Evolutionary conservation across 2,888 invertebrate genomes (phyloP).

Genomic region (Leptodirus hochenwartii): DNA sequence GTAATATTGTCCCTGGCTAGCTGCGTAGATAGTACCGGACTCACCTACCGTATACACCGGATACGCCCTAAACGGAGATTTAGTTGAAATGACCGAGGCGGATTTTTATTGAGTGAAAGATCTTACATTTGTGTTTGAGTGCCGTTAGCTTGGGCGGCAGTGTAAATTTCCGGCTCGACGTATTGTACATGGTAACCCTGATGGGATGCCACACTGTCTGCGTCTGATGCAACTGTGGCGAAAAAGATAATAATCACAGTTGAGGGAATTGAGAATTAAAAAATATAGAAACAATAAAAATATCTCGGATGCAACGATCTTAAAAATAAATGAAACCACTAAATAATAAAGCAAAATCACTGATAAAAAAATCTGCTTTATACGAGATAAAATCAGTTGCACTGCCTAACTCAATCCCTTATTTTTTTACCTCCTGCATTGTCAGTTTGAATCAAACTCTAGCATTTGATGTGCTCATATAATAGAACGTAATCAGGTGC

Average conservation of each 20-base stretch:
- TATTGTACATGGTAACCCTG: constrained; percentile 56
- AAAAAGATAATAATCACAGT: background rate
- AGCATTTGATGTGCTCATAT: too few relatives aligned
- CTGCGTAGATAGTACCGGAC: constrained; percentile 31
- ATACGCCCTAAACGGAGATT: constrained; percentile 39
- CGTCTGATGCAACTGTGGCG: constrained; percentile 32
- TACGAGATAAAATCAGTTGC: too few relatives aligned
- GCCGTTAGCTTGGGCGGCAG: constrained; percentile 31
- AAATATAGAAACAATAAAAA: constrained; percentile 6
- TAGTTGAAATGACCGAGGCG: too few relatives aligned
- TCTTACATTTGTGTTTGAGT: constrained; percentile 41
- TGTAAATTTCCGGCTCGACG: constrained; percentile 49
- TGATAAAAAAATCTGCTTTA: too few relatives aligned
- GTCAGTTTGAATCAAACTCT: too few relatives aligned
- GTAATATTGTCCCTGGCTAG: constrained; percentile 52
- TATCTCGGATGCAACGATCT: too few relatives aligned
- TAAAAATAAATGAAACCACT: too few relatives aligned
- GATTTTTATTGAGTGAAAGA: background rate
- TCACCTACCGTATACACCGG: constrained; percentile 64
- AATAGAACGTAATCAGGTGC: too few relatives aligned
- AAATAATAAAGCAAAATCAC: too few relatives aligned
- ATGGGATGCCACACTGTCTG: constrained; percentile 35
- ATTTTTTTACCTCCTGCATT: too few relatives aligned
- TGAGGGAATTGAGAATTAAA: constrained; percentile 2
- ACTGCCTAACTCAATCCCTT: too few relatives aligned